These are phyloP conservation scores for Pampusana beccarii DNA, from an alignment of 2,113 vertebrate species.

Conservation along the genomic window DNA sequence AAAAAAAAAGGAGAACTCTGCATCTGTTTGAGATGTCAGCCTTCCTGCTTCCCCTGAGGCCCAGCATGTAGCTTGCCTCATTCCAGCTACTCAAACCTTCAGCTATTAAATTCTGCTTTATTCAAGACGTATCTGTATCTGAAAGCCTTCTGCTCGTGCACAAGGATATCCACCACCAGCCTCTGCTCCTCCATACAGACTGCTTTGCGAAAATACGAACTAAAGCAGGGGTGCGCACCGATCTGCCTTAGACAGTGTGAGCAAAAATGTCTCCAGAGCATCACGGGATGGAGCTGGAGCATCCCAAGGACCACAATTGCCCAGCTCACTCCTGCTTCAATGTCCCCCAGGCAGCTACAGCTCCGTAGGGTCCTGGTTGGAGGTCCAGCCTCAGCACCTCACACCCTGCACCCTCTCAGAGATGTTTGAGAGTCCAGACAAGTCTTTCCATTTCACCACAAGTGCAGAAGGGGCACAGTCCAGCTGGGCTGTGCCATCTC, in stretches of 20 bases:
- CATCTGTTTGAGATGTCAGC: slow-evolving; percentile 60
- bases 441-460: accelerated
- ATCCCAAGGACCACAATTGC: accelerated
- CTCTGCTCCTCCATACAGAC: not conserved
- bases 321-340: accelerated
- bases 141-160: not conserved
- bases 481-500: not conserved
- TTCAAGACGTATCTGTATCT: slow-evolving; percentile 7
- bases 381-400: not conserved
- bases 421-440: accelerated
- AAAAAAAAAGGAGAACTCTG: not conserved
- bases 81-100: not conserved
- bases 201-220: not conserved
- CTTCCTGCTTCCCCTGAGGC: not conserved
- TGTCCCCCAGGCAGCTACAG: accelerated
- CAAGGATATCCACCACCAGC: not conserved
- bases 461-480: not conserved
- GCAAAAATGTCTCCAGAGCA: not conserved
- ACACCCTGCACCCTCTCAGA: not conserved
- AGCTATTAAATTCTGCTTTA: not conserved
- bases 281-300: not conserved
- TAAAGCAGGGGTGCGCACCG: not conserved
- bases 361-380: accelerated
- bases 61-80: not conserved
- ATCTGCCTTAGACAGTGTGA: not conserved